phyloP scores from a whole-genome alignment of 1,140 invertebrate species.

The Papilio xuthus region DNA sequence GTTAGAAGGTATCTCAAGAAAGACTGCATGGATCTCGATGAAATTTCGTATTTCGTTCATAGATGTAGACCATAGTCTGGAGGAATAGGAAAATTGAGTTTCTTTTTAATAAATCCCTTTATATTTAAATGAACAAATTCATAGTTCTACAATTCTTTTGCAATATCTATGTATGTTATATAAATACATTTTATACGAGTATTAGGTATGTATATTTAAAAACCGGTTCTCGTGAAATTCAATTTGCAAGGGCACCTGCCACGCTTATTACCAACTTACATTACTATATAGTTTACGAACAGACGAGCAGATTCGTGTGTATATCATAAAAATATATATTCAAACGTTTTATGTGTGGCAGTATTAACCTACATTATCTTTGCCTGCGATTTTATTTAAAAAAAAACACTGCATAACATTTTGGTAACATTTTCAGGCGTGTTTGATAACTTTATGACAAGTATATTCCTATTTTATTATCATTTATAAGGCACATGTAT shows the following conservation, averaged over 20 bases:
- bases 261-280: constrained; percentile 16
- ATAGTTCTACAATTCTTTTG: neutral
- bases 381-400: neutral
- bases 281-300: neutral
- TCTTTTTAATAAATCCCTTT: neutral
- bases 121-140: neutral
- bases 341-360: constrained; percentile 27
- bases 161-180: neutral
- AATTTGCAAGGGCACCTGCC: constrained; percentile 49
- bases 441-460: neutral
- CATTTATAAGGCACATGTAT: neutral
- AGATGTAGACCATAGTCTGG: too few relatives aligned
- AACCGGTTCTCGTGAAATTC: constrained; percentile 39
- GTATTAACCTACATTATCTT: constrained; percentile 29
- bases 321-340: constrained; percentile 1
- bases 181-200: neutral
- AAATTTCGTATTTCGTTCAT: too few relatives aligned
- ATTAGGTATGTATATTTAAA: neutral
- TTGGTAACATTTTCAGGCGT: neutral
- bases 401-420: constrained; percentile 7
- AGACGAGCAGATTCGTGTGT: neutral
- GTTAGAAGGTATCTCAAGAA: too few relatives aligned
- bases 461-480: neutral
- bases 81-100: too few relatives aligned
- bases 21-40: too few relatives aligned